phyloP scores from a whole-genome alignment of 2,113 vertebrate genomes.

The Corythornis cristatus region DNA sequence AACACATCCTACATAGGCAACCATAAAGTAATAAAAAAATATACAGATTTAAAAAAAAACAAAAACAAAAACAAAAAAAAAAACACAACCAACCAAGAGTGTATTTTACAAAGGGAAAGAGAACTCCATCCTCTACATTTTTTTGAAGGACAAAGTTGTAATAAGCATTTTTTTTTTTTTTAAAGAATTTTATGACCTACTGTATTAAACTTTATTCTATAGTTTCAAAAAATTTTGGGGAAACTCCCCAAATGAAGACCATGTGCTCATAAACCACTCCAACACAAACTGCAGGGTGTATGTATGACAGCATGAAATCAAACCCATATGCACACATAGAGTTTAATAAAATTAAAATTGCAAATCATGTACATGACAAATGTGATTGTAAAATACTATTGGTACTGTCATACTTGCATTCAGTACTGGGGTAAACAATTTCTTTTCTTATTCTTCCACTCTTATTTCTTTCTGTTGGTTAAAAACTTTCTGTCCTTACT shows the following conservation, averaged over 20 bases:
- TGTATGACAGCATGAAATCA: constrained; percentile 37
- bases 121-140: not conserved
- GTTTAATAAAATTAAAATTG: constrained; percentile 51
- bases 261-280: constrained; percentile 28
- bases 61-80: no score
- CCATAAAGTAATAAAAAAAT: not conserved
- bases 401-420: not conserved
- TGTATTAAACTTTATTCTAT: not conserved
- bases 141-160: not conserved
- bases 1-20: not conserved
- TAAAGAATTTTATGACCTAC: constrained; percentile 17
- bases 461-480: not conserved
- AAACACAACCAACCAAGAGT: not conserved
- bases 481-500: not conserved
- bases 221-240: constrained; percentile 17
- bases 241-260: constrained; percentile 44
- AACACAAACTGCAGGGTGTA: not conserved
- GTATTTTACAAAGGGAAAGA: not conserved
- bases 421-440: not conserved
- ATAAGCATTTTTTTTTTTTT: not conserved
- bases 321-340: constrained; percentile 9
- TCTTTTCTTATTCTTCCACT: not conserved
- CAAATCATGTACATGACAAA: constrained; percentile 52
- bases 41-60: not conserved
- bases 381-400: not conserved